Conservation (phyloP, 2,888 invertebrate species). For the Hydrotaea diabolus region DNA sequence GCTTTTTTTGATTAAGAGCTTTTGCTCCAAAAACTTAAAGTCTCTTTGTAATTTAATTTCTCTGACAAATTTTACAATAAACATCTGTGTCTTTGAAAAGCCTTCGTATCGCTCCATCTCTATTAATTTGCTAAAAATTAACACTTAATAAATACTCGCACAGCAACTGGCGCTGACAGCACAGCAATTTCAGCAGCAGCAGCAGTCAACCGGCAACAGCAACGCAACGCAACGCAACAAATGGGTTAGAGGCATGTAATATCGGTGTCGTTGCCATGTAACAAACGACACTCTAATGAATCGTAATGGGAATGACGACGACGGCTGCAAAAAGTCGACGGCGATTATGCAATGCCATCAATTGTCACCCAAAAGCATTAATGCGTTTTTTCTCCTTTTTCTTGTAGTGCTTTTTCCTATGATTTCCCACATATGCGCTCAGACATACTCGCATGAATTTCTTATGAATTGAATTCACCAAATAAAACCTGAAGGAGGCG, state of each 20-base stretch:
- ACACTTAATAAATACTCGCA: constrained; percentile 56
- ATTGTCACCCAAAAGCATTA: constrained; percentile 64
- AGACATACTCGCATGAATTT: not conserved
- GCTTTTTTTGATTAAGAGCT: too few relatives aligned
- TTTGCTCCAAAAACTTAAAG: too few relatives aligned
- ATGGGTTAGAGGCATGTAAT: constrained; percentile 61
- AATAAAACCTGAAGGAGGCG: constrained; percentile 23
- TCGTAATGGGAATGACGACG: constrained; percentile 62
- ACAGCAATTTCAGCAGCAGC: not conserved
- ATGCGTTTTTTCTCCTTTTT: constrained; percentile 29
- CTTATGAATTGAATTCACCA: not conserved
- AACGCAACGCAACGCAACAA: constrained; percentile 53
- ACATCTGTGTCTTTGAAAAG: not conserved
- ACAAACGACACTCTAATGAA: constrained; percentile 62
- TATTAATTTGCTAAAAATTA: constrained; percentile 34
- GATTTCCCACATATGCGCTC: constrained; percentile 28
- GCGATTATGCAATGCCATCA: constrained; percentile 66
- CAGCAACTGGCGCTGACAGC: constrained; percentile 10
- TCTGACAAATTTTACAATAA: too few relatives aligned
- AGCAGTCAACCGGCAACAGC: constrained; percentile 29
- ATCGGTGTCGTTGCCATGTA: constrained; percentile 40
- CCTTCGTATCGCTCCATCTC: not conserved
- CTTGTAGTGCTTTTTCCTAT: too few relatives aligned
- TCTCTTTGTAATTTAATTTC: too few relatives aligned
- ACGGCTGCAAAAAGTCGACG: not conserved